Evolutionary conservation across 2,797 vertebrate species (phyloP).

Genomic region (Falco rusticolus): DNA sequence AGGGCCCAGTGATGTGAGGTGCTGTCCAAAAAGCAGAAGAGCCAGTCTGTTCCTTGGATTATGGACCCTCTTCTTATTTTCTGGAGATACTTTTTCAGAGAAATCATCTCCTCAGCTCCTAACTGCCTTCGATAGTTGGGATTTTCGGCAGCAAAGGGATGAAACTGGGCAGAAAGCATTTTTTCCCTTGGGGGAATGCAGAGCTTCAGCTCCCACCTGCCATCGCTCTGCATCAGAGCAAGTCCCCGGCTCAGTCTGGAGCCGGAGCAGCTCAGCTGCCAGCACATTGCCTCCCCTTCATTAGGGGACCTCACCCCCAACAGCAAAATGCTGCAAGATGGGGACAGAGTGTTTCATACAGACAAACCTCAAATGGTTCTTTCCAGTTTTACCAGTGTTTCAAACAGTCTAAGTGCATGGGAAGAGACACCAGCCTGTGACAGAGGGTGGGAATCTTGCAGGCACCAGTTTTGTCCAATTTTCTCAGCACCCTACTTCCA

Average conservation of each 20-base stretch:
- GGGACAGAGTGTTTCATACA: neutral
- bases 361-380: neutral
- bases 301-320: neutral
- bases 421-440: neutral
- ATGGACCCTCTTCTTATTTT: neutral
- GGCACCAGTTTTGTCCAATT: neutral
- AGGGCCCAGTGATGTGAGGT: fast-evolving
- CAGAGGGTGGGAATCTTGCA: neutral
- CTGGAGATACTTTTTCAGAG: neutral
- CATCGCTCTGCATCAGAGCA: neutral
- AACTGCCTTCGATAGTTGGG: neutral
- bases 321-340: neutral
- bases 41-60: neutral
- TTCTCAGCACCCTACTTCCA: neutral
- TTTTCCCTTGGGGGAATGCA: neutral
- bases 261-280: neutral
- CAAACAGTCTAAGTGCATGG: neutral
- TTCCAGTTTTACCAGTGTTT: neutral
- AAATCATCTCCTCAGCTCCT: neutral
- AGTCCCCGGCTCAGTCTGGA: neutral
- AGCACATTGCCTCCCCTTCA: neutral
- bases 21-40: neutral
- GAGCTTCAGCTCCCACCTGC: neutral
- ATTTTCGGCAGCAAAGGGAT: neutral
- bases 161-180: neutral